Conservation (phyloP, 2,888 invertebrate species). For the Empis stercorea region DNA sequence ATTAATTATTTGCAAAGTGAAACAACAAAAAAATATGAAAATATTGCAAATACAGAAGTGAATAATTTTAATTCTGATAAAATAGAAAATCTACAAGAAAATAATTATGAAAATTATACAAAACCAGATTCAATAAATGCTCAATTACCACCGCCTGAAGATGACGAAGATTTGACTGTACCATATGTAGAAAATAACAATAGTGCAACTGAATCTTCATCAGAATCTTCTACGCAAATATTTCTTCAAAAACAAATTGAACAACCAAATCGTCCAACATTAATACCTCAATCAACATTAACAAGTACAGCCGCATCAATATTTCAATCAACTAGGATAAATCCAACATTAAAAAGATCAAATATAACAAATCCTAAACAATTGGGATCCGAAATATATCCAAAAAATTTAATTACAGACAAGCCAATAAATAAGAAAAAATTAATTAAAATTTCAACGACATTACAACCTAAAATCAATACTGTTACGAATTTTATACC, state of each 20-base stretch:
- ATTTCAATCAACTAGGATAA: neutral
- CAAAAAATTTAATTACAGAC: no score
- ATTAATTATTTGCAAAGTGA: no score
- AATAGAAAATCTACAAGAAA: neutral
- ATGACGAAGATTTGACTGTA: slow-evolving; percentile 19
- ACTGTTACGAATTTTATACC: no score
- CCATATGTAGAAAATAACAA: slow-evolving; percentile 17
- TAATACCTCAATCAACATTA: neutral
- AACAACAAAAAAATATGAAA: neutral
- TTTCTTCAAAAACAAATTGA: slow-evolving; percentile 10
- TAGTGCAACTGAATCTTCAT: neutral
- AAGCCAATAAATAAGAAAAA: no score
- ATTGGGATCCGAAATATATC: no score
- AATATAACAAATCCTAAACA: no score
- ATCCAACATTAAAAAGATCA: slow-evolving; percentile 1
- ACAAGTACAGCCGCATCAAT: neutral
- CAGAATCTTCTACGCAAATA: slow-evolving; percentile 7
- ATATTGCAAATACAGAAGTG: no score
- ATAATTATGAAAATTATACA: neutral
- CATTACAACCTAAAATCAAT: no score
- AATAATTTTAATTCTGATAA: neutral
- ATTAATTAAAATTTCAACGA: no score
- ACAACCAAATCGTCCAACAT: slow-evolving; percentile 8
- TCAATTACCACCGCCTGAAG: slow-evolving; percentile 29
- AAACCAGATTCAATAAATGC: slow-evolving; percentile 26